phyloP scores from a whole-genome alignment of 2,797 vertebrate genomes.

The Anguilla megastoma region DNA sequence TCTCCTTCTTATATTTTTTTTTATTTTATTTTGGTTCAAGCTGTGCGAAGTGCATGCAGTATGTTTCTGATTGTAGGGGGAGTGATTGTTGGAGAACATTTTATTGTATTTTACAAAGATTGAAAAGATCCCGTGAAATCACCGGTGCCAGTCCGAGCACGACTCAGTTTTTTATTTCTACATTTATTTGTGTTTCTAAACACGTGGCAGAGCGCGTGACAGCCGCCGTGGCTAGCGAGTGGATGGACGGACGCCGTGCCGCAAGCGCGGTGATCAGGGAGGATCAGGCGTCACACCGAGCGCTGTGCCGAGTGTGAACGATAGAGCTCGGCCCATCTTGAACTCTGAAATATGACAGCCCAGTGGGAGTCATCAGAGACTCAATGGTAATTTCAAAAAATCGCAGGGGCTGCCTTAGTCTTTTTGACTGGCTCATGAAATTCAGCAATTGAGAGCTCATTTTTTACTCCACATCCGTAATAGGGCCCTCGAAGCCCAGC shows the following conservation, averaged over 20 bases:
- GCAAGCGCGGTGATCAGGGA: background rate
- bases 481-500: background rate
- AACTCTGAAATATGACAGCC: background rate
- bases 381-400: background rate
- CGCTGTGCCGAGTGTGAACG: background rate
- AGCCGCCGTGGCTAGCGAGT: background rate
- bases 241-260: background rate
- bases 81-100: slow-evolving; percentile 29
- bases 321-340: background rate
- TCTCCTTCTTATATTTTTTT: background rate
- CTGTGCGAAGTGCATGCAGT: slow-evolving; percentile 10
- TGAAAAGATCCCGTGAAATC: background rate
- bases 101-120: slow-evolving; percentile 13
- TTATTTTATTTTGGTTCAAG: background rate
- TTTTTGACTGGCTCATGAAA: background rate
- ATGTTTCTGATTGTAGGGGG: slow-evolving; percentile 6
- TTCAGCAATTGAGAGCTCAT: background rate
- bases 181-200: background rate
- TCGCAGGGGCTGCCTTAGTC: background rate
- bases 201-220: background rate
- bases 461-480: too few relatives aligned
- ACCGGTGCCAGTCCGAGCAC: background rate
- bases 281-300: background rate
- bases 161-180: background rate
- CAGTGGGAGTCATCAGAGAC: background rate